Evolutionary conservation across 2,113 vertebrate species (phyloP), one percentile per base, ranked within the genome.

Genomic region (Protomyctophum bolini): DNA sequence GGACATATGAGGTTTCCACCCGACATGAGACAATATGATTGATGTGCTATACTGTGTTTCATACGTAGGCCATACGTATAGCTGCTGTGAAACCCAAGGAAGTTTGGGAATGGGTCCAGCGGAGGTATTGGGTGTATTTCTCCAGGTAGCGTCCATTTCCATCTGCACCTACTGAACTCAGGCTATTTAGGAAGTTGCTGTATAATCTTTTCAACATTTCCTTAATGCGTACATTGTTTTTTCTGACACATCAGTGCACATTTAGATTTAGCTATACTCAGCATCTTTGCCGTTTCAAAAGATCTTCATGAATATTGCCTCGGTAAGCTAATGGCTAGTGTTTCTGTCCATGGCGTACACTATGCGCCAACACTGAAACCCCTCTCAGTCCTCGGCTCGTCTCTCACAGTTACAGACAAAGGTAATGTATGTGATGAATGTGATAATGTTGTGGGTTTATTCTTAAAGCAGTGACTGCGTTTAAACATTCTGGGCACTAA

Each of bases 21-120:
- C 33, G 33, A 41, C 33, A 41, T n/a, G 33, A 41, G 33, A 41
- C 33, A 72, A 79, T 63, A 75, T 81, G 81, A 88, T 60, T 56
- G 76, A 89, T 84, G 76, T 65, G 29, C 68, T 5, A 48, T 57
- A 78, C 60, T 65, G 49, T 2, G 59, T 69, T 77, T 79, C 72
- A 77, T 80, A 73, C 62, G 47, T 68, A 29, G 65, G 71, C 63
- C 63, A 10, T 45, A 60, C 29, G n/a, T n/a, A n/a, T n/a, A 14
- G 68, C 65, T 76, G 70, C 66, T 73, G 72, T 64, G 71, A 73
- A 73, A 79, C 69, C 72, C 75, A 57, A 79, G 48, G 62, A 54
- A 67, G 74, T 76, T 80, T 70, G 84, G 82, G 76, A 78, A 0
- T 6, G 1, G 14, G 49, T 75, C 74, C 75, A 82, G 65, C 46